Evolutionary conservation across 2,888 invertebrate species (phyloP).

Genomic region (Ptilodon capucinus): DNA sequence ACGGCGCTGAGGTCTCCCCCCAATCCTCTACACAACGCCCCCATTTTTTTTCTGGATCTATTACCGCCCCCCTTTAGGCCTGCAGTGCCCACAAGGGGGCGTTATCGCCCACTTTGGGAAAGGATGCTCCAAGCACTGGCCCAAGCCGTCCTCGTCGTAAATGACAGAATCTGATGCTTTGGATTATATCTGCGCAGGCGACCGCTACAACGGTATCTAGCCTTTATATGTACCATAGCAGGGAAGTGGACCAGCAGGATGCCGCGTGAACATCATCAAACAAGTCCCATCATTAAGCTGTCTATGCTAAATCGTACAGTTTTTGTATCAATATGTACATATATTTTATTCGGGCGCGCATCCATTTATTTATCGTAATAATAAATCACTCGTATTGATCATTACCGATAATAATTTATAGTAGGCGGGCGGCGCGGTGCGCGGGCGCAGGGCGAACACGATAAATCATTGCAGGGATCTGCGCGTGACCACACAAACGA

Average conservation of each 20-base stretch:
- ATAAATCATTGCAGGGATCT: conserved; percentile 51
- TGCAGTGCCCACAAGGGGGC: no score
- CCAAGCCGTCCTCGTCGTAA: no score
- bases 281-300: conserved; percentile 27
- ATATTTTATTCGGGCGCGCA: conserved; percentile 56
- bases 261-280: conserved; percentile 4
- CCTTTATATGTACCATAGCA: no score
- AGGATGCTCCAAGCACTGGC: no score
- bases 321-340: conserved; percentile 35
- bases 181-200: no score
- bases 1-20: no score
- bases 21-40: no score
- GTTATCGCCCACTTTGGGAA: no score
- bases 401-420: conserved; percentile 77
- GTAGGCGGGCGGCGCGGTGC: conserved; percentile 52
- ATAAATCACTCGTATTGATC: conserved; percentile 75
- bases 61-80: no score
- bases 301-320: conserved; percentile 32
- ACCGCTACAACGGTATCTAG: neutral
- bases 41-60: no score
- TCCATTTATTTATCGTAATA: conserved; percentile 70
- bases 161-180: no score
- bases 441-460: conserved; percentile 34
- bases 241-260: neutral
- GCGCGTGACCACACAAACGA: conserved; percentile 32